A percentile compares a stretch with the other conserved stretches of the same genome.
These are phyloP conservation scores for Silurus aristotelis DNA, from an alignment of 2,797 vertebrate genomes.

Conservation along the genomic window DNA sequence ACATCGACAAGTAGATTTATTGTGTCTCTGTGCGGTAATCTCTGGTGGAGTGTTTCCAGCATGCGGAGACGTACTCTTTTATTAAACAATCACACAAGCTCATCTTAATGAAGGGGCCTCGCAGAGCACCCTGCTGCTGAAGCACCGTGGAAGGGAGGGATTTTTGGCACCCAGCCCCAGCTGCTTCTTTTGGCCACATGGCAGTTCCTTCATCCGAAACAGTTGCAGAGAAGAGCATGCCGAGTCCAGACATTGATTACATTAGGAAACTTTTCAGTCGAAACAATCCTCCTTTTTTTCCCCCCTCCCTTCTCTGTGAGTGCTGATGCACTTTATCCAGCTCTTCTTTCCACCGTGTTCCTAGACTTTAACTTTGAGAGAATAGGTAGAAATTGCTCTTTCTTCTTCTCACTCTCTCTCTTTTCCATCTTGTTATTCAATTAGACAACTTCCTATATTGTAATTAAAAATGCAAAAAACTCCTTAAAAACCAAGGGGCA, in stretches of 20 bases:
- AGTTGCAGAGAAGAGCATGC: conserved; percentile 38
- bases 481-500: no score
- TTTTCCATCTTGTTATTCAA: background rate
- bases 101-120: conserved; percentile 44
- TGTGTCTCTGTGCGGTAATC: conserved; percentile 5
- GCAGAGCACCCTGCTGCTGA: conserved; percentile 12
- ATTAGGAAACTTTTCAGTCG: conserved; percentile 47
- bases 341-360: background rate
- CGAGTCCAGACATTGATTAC: conserved; percentile 53
- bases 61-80: conserved; percentile 22
- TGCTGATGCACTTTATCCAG: conserved; percentile 18
- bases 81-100: conserved; percentile 41
- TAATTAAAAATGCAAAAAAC: background rate
- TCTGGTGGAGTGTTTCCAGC: conserved; percentile 27
- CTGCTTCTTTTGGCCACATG: conserved; percentile 46
- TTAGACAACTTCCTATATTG: background rate
- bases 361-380: background rate
- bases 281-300: conserved; percentile 5
- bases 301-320: background rate
- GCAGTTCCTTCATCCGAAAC: conserved; percentile 39
- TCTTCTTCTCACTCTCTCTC: background rate
- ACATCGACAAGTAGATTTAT: conserved; percentile 24
- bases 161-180: conserved; percentile 42
- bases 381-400: background rate
- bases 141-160: background rate